These are phyloP conservation scores for Lasiurus borealis DNA, from an alignment of 2,113 vertebrate genomes.

Conservation along the genomic window DNA sequence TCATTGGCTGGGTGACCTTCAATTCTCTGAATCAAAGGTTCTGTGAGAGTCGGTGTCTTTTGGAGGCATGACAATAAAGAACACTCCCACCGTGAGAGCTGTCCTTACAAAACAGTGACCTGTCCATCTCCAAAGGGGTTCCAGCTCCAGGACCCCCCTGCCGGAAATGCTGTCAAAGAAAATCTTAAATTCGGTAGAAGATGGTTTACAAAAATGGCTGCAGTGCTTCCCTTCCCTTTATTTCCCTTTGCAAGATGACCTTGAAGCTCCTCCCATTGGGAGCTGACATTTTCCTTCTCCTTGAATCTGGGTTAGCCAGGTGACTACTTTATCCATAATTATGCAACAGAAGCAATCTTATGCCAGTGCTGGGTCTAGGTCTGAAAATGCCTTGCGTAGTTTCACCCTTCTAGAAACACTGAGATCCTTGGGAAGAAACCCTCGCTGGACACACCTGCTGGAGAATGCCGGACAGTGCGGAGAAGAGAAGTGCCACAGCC, in stretches of 20 bases:
- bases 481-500: neutral
- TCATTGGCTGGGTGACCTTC: slow-evolving; percentile 46
- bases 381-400: neutral
- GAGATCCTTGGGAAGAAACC: neutral
- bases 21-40: neutral
- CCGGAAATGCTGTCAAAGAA: neutral
- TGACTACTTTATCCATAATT: neutral
- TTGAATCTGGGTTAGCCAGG: neutral
- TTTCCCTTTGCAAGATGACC: neutral
- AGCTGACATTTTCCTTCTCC: neutral
- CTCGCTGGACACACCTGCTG: neutral
- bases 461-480: neutral
- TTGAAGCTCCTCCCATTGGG: neutral
- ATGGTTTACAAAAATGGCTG: neutral
- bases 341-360: neutral
- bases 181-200: neutral
- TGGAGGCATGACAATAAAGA: neutral
- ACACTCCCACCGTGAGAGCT: neutral
- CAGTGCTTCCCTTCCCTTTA: neutral
- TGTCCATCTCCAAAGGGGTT: neutral
- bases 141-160: neutral
- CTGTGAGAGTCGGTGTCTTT: neutral
- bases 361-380: neutral
- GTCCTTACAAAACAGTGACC: neutral
- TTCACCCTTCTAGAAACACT: neutral